phyloP scores from a whole-genome alignment of 2,888 invertebrate species.

The Lordiphosa andalusiaca region DNA sequence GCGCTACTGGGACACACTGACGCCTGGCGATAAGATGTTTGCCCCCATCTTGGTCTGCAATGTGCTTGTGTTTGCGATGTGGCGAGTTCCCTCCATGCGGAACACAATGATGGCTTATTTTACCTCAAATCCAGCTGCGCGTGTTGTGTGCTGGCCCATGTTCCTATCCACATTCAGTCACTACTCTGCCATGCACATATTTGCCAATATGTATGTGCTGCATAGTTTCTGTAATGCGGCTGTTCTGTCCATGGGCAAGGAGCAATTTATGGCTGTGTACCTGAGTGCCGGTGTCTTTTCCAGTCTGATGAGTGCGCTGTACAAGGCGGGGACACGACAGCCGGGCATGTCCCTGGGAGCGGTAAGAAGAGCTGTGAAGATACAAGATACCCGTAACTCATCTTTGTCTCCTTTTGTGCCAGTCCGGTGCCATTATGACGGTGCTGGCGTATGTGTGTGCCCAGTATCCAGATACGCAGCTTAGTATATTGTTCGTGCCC shows the following conservation, averaged over 20 bases:
- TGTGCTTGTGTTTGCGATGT: conserved; percentile 88
- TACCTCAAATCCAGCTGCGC: conserved; percentile 89
- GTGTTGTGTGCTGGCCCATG: conserved; percentile 93
- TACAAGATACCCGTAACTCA: not conserved
- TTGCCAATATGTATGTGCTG: conserved; percentile 97
- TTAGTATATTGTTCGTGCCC: conserved; percentile 94
- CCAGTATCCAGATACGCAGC: conserved; percentile 92
- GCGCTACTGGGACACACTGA: conserved; percentile 86
- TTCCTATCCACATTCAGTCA: conserved; percentile 97
- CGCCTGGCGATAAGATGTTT: conserved; percentile 89
- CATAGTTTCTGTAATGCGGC: conserved; percentile 87
- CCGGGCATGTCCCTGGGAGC: conserved; percentile 94
- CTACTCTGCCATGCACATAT: conserved; percentile 90
- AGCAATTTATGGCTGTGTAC: conserved; percentile 95
- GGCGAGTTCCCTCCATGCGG: conserved; percentile 88
- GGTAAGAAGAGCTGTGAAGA: conserved; percentile 83
- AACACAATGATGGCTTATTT: conserved; percentile 91
- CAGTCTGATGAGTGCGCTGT: conserved; percentile 90
- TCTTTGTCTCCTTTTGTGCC: conserved; percentile 35
- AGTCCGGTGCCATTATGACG: conserved; percentile 98
- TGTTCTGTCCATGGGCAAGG: conserved; percentile 89
- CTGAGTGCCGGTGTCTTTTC: conserved; percentile 93
- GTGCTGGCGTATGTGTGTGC: conserved; percentile 93
- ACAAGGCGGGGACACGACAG: conserved; percentile 86
- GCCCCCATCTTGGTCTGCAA: conserved; percentile 90